Evolutionary conservation across 2,888 invertebrate genomes (phyloP), one percentile per base, ranked within the genome.

Genomic region (Drosophila atroscutellata): DNA sequence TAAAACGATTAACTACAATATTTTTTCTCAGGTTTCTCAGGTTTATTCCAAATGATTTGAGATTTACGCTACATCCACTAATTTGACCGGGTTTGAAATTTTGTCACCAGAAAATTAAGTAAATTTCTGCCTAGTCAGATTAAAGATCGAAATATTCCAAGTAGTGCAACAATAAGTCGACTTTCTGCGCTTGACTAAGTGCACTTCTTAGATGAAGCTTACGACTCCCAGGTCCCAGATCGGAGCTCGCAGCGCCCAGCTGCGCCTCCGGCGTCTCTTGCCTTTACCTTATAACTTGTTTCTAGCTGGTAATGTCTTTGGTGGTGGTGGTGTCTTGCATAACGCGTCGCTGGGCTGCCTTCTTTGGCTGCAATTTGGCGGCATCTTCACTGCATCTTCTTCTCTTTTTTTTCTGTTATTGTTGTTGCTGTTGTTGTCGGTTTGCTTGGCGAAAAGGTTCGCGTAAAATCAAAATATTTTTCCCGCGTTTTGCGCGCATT

Each of bases 301-400:
- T 85, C 72, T 75, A 72, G 63, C 69, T 82, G 56, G 39, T 56
- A 66, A 74, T 86, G 77, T 81, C 72, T 77, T 72, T 75, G 72
- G 65, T 55, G 26, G 55, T 55, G 26, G 55, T 37, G 37, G 55
- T 37, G 36, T 72, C 75, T 89, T 86, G 87, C 86, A 86, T 86
- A 86, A 89, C 84, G 81, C 75, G 73, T 80, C 65, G 79, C 77
- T 87, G 87, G 87, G 86, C 86, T 80, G 80, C 79, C 88, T 79
- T 85, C 88, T 87, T 85, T 86, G 86, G 86, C 68, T 81, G 80
- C 86, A 85, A 83, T 85, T 85, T 88, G 83, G 88, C 81, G 81
- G 83, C 88, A 80, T 85, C 86, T 86, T 88, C 89, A 70, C 62
- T 67, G 60, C 56, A 66, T 62, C 63, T 70, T 58, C 54, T 60